Percentiles rank a stretch among this genome's conserved stretches.
These are phyloP conservation scores for Nineta flava DNA, from an alignment of 2,888 invertebrate species.

Conservation along the genomic window DNA sequence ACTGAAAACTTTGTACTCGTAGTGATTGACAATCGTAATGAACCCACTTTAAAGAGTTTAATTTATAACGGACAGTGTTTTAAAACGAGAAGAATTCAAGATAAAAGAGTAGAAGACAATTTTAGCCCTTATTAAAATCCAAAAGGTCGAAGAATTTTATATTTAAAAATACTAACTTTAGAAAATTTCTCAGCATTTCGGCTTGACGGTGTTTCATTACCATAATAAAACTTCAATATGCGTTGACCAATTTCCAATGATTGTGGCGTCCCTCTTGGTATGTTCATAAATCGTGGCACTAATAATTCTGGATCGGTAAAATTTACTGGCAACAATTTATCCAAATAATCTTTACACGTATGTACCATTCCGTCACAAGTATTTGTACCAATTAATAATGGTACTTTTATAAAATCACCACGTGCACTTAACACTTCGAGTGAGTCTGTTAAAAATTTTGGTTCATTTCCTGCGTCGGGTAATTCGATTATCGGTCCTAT, in stretches of 20 bases:
- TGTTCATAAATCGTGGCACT: not conserved
- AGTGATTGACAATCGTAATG: too few relatives aligned
- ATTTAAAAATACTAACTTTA: conserved; percentile 6
- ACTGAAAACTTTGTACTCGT: too few relatives aligned
- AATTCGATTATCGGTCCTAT: conserved; percentile 15
- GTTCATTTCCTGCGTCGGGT: conserved; percentile 10
- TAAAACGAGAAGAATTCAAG: too few relatives aligned
- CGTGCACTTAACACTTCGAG: conserved; percentile 19
- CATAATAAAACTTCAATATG: conserved; percentile 21
- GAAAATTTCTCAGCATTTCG: conserved; percentile 10
- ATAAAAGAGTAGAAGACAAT: too few relatives aligned
- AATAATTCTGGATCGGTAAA: conserved; percentile 5
- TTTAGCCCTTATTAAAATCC: too few relatives aligned
- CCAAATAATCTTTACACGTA: conserved; percentile 3
- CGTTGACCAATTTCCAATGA: conserved; percentile 15
- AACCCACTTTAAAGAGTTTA: too few relatives aligned
- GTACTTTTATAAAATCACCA: conserved; percentile 22
- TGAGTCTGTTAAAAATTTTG: conserved; percentile 19
- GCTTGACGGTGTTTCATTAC: conserved; percentile 14
- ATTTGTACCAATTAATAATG: conserved; percentile 22
- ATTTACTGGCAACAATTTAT: conserved; percentile 1
- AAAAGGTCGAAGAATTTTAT: too few relatives aligned
- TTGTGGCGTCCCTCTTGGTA: conserved; percentile 15
- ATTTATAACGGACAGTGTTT: too few relatives aligned
- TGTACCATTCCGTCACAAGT: conserved; percentile 21